phyloP scores from a whole-genome alignment of 1,140 invertebrate species.

The Rhynchophorus ferrugineus region DNA sequence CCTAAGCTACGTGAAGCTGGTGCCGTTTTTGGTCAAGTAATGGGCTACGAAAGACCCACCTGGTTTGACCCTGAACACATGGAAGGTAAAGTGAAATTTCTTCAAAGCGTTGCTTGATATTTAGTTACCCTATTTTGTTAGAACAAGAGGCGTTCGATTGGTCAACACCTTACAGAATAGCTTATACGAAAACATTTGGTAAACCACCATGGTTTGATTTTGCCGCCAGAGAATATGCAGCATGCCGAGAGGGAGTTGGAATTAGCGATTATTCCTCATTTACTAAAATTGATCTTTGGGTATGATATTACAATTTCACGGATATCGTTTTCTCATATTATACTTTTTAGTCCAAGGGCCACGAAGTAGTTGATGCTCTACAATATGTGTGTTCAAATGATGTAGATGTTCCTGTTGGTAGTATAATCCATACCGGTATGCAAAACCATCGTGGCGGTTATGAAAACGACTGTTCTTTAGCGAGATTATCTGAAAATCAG shows the following conservation, averaged over 20 bases:
- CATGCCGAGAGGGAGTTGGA: constrained; percentile 88
- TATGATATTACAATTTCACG: constrained; percentile 37
- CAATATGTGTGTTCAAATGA: constrained; percentile 96
- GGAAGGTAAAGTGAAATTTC: constrained; percentile 41
- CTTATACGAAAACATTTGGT: constrained; percentile 68
- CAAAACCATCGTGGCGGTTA: constrained; percentile 93
- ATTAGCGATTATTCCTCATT: constrained; percentile 97
- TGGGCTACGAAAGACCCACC: constrained; percentile 95
- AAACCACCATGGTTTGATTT: constrained; percentile 93
- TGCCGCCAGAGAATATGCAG: constrained; percentile 84
- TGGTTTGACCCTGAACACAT: constrained; percentile 70
- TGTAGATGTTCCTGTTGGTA: constrained; percentile 89
- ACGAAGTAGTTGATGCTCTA: constrained; percentile 82
- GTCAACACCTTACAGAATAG: constrained; percentile 53
- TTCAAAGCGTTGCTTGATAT: background rate
- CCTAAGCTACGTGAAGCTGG: constrained; percentile 83
- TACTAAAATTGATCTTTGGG: constrained; percentile 93
- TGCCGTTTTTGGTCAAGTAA: constrained; percentile 95
- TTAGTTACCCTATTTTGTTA: constrained; percentile 7
- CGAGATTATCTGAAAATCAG: constrained; percentile 81
- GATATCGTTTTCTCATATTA: background rate
- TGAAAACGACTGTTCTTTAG: constrained; percentile 96
- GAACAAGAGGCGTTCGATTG: constrained; percentile 36
- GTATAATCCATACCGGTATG: constrained; percentile 97
- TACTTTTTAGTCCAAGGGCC: constrained; percentile 60